Evolutionary conservation across 1,140 invertebrate genomes (phyloP).

Genomic region (Euwallacea fornicatus): DNA sequence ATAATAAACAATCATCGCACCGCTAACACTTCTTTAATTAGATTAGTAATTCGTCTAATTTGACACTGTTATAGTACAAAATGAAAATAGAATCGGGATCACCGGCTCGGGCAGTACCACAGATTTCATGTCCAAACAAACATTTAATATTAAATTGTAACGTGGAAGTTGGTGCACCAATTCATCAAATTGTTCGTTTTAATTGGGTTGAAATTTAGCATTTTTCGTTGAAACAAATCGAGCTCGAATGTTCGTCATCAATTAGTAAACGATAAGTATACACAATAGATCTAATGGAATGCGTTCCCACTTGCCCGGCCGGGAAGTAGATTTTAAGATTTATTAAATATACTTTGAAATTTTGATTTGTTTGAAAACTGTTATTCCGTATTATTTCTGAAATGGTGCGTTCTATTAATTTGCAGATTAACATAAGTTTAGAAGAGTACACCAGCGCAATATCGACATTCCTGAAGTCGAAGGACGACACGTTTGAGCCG

Average conservation of each 20-base stretch:
- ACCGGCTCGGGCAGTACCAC: slow-evolving; percentile 14
- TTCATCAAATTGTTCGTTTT: neutral
- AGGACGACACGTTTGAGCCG: slow-evolving; percentile 30
- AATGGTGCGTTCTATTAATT: slow-evolving; percentile 11
- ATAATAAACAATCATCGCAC: neutral
- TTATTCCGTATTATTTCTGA: slow-evolving; percentile 4
- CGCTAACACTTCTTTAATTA: slow-evolving; percentile 13
- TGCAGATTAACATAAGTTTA: slow-evolving; percentile 51
- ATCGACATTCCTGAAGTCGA: slow-evolving; percentile 43
- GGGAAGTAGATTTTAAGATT: neutral
- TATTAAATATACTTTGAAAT: neutral
- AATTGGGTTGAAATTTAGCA: neutral
- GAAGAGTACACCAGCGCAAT: slow-evolving; percentile 49
- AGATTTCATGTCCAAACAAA: slow-evolving; percentile 27
- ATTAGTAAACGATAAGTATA: too few relatives aligned
- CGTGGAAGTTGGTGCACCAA: slow-evolving; percentile 8
- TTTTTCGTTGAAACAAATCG: too few relatives aligned
- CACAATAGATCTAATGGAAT: neutral
- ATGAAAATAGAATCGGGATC: slow-evolving; percentile 39
- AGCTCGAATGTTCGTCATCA: too few relatives aligned
- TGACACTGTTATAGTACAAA: slow-evolving; percentile 10
- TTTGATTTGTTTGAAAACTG: neutral
- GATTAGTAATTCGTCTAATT: slow-evolving; percentile 16
- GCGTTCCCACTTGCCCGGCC: neutral
- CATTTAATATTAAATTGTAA: slow-evolving; percentile 12